phyloP scores from a whole-genome alignment of 1,140 invertebrate species.

The Drosophila chauvacae region DNA sequence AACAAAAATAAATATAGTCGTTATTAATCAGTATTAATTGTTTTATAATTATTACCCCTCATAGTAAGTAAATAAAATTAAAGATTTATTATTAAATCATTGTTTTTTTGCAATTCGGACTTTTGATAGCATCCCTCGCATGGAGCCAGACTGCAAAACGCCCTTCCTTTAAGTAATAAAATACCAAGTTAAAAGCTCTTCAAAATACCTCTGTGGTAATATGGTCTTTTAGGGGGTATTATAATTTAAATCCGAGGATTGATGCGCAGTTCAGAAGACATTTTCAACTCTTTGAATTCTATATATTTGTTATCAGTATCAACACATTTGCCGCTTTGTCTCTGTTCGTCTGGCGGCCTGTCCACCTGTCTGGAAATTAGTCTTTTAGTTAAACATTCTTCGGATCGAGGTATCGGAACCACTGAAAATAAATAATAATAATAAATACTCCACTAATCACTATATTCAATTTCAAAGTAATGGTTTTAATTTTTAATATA shows the following conservation, averaged over 20 bases:
- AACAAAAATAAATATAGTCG: background rate
- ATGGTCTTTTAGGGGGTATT: background rate
- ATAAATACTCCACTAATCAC: too few relatives aligned
- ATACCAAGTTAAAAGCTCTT: slow-evolving; percentile 75
- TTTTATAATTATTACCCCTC: background rate
- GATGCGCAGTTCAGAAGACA: background rate
- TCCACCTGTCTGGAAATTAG: too few relatives aligned
- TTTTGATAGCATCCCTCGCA: slow-evolving; percentile 51
- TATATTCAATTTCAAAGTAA: too few relatives aligned
- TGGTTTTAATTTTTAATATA: too few relatives aligned
- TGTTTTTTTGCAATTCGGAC: background rate
- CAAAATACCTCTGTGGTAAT: slow-evolving; percentile 58
- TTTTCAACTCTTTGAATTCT: background rate
- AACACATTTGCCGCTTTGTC: background rate
- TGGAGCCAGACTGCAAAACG: slow-evolving; percentile 5
- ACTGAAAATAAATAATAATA: background rate
- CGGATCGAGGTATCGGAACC: too few relatives aligned
- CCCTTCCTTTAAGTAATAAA: slow-evolving; percentile 76
- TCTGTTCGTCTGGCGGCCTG: background rate
- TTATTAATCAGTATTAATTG: background rate
- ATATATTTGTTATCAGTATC: background rate
- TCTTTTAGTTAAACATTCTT: too few relatives aligned
- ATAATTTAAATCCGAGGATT: background rate
- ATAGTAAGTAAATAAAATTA: too few relatives aligned
- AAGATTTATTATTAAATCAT: background rate